These are phyloP conservation scores for Microctenopoma lineatum DNA, from an alignment of 2,797 vertebrate genomes.

Conservation along the genomic window DNA sequence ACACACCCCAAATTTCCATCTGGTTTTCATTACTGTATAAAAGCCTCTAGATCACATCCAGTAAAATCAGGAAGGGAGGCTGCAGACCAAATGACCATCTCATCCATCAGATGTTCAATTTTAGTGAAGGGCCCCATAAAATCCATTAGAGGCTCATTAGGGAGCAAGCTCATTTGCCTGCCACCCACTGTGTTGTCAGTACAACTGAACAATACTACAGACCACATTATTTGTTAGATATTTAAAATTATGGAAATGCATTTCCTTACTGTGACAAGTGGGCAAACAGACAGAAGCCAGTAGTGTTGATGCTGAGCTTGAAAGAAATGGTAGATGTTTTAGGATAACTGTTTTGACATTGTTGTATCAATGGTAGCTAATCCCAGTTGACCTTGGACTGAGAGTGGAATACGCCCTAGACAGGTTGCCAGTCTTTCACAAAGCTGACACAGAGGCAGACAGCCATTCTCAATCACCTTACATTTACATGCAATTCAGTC, in stretches of 20 bases:
- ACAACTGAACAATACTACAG: not conserved
- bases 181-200: not conserved
- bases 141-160: slow-evolving; percentile 13
- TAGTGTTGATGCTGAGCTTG: too few relatives aligned
- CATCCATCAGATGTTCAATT: slow-evolving; percentile 29
- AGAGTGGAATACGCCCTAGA: too few relatives aligned
- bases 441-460: too few relatives aligned
- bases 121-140: slow-evolving; percentile 2
- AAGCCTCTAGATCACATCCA: slow-evolving; percentile 6
- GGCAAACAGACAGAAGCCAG: too few relatives aligned
- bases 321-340: too few relatives aligned
- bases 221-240: not conserved
- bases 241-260: not conserved
- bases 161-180: slow-evolving; percentile 10
- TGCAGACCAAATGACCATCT: slow-evolving; percentile 24
- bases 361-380: too few relatives aligned
- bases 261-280: not conserved
- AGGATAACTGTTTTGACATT: too few relatives aligned
- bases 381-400: too few relatives aligned
- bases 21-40: slow-evolving; percentile 12
- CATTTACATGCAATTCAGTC: too few relatives aligned
- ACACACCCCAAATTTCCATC: slow-evolving; percentile 5
- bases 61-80: slow-evolving; percentile 9
- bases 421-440: too few relatives aligned
- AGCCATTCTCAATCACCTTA: too few relatives aligned